Evolutionary conservation across 1,140 invertebrate genomes (phyloP).

Genomic region (Drosophila murphyi): DNA sequence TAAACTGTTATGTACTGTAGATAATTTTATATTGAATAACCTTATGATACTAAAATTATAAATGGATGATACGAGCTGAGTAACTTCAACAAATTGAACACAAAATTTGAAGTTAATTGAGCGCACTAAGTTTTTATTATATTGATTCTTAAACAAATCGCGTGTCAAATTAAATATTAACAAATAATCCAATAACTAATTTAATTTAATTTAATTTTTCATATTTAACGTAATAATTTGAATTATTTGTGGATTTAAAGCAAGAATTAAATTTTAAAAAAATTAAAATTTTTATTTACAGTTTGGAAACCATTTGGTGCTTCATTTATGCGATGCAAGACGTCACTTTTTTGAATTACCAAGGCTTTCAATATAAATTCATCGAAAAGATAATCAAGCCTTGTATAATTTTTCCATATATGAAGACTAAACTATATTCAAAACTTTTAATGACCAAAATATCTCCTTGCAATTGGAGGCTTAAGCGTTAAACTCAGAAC

Average conservation of each 20-base stretch:
- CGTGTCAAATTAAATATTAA: no score
- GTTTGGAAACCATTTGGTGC: neutral
- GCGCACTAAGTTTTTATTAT: no score
- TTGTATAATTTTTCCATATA: neutral
- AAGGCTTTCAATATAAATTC: neutral
- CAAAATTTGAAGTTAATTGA: no score
- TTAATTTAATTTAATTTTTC: no score
- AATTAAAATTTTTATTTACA: neutral
- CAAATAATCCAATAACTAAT: no score
- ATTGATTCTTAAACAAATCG: no score
- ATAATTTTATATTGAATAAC: no score
- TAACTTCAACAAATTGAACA: no score
- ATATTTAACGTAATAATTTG: no score
- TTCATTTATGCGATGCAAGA: neutral
- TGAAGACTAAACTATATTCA: neutral
- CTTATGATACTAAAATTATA: no score
- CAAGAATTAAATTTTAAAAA: neutral
- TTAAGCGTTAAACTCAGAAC: slow-evolving; percentile 31
- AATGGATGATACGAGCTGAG: no score
- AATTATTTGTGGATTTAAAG: neutral
- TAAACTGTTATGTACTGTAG: no score
- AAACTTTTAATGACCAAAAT: slow-evolving; percentile 16
- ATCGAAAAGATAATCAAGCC: neutral
- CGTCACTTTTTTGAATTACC: neutral
- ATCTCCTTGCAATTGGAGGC: slow-evolving; percentile 18